Evolutionary conservation across 2,888 invertebrate species (phyloP).

Genomic region (Tuberolachnus salignus): DNA sequence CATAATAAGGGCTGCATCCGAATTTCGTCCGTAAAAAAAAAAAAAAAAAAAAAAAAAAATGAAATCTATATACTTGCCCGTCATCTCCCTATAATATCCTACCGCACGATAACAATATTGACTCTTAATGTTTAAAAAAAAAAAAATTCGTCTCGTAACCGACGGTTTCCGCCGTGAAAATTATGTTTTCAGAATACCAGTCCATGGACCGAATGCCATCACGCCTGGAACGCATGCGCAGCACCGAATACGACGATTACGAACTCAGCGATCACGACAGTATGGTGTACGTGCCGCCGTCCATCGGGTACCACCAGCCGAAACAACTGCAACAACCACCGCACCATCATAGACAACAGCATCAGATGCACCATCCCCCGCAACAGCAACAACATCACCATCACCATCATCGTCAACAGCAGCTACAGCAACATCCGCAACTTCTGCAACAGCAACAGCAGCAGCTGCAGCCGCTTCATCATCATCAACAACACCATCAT

Average conservation of each 20-base stretch:
- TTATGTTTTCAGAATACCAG: slow-evolving; percentile 40
- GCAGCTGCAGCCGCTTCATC: accelerated
- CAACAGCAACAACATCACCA: slow-evolving; percentile 11
- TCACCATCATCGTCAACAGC: neutral
- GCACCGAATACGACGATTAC: slow-evolving; percentile 58
- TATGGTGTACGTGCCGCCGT: slow-evolving; percentile 53
- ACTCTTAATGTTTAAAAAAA: neutral
- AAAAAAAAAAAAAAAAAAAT: no score
- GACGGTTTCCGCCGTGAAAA: slow-evolving; percentile 1
- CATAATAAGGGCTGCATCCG: no score
- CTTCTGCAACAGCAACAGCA: accelerated
- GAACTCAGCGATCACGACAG: slow-evolving; percentile 57
- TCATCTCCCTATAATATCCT: no score
- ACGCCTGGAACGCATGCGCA: slow-evolving; percentile 57
- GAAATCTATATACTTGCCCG: no score
- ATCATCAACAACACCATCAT: neutral
- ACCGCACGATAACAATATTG: neutral
- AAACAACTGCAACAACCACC: neutral
- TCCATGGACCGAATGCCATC: slow-evolving; percentile 56
- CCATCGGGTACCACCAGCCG: slow-evolving; percentile 41
- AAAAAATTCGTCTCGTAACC: neutral
- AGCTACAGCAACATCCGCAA: neutral
- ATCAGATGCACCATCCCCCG: neutral
- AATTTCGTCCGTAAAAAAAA: no score
- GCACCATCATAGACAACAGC: neutral